Conservation (phyloP, 2,797 vertebrate genomes). For the Brotula barbata region DNA sequence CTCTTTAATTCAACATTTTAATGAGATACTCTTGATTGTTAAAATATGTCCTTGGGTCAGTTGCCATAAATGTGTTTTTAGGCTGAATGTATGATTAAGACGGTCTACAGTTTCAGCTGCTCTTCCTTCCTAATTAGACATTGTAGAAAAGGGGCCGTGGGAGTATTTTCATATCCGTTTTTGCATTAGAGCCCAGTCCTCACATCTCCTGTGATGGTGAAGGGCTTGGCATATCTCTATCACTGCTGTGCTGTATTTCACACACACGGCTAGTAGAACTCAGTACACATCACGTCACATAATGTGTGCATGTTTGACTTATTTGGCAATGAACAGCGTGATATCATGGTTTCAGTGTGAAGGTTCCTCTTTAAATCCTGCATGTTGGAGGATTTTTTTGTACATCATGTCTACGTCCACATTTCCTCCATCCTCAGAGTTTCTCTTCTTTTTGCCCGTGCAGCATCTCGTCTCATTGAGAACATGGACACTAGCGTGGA, state of each 20-base stretch:
- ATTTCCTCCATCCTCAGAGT: background rate
- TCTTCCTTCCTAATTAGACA: conserved; percentile 1
- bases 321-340: too few species aligned
- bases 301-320: too few species aligned
- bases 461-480: conserved; percentile 91
- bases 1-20: background rate
- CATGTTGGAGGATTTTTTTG: too few species aligned
- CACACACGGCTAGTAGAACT: background rate
- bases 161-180: background rate
- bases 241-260: too few species aligned
- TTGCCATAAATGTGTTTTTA: too few species aligned
- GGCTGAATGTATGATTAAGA: background rate
- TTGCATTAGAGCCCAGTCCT: background rate
- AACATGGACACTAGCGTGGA: conserved; percentile 87
- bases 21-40: background rate
- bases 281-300: too few species aligned
- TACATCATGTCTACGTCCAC: too few species aligned
- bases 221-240: background rate
- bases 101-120: conserved; percentile 1
- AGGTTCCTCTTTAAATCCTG: too few species aligned
- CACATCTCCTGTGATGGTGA: background rate
- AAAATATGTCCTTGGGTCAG: too few species aligned
- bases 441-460: conserved; percentile 21
- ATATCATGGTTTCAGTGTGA: too few species aligned
- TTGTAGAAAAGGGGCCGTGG: background rate